These are phyloP conservation scores for Onychomys arenicola DNA, from an alignment of 2,797 vertebrate species.

Conservation along the genomic window DNA sequence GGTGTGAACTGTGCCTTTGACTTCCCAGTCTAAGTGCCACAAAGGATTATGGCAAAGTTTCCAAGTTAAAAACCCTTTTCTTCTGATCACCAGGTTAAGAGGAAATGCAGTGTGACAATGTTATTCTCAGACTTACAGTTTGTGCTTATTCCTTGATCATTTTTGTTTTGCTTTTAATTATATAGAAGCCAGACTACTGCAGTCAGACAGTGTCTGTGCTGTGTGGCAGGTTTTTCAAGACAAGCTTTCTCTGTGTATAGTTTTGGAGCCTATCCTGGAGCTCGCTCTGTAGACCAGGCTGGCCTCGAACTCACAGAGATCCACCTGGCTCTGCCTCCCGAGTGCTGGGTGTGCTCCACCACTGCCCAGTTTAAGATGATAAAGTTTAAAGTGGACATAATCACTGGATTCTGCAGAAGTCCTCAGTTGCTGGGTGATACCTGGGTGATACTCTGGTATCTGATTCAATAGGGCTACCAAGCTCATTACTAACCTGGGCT, in stretches of 20 bases:
- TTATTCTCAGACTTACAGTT: neutral
- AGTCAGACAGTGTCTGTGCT: neutral
- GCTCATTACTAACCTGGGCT: neutral
- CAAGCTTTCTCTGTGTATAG: no score
- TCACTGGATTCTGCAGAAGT: neutral
- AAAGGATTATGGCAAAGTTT: neutral
- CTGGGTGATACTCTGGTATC: neutral
- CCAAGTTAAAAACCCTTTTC: neutral
- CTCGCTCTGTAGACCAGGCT: no score
- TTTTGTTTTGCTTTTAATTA: neutral
- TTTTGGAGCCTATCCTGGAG: no score
- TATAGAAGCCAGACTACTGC: neutral
- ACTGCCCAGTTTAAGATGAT: no score
- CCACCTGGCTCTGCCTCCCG: no score
- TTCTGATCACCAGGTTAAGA: slow-evolving; percentile 17
- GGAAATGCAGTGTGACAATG: neutral
- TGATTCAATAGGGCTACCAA: neutral
- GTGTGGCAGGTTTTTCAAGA: neutral
- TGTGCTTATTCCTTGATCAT: neutral
- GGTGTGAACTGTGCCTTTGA: neutral
- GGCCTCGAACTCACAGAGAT: no score
- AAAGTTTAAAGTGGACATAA: neutral
- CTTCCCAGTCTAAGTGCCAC: neutral
- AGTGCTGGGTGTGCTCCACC: no score
- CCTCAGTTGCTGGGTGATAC: neutral